These are phyloP conservation scores for Drosophila melanosoma DNA, from an alignment of 2,888 invertebrate genomes.

Conservation along the genomic window DNA sequence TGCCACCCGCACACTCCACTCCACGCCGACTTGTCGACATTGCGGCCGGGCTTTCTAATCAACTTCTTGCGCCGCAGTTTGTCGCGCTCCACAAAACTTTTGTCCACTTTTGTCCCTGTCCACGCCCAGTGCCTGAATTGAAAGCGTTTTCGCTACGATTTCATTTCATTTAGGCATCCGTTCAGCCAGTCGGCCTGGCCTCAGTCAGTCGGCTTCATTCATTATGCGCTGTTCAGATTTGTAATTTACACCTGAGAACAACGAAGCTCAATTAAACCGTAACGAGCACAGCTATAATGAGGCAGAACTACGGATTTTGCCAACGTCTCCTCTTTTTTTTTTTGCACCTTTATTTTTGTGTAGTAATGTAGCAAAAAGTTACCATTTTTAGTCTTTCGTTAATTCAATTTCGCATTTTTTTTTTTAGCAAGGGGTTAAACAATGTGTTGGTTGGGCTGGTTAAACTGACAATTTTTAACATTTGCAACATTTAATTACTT, in stretches of 20 bases:
- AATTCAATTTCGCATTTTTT: not conserved
- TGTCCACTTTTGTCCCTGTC: conserved; percentile 34
- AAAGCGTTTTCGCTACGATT: conserved; percentile 77
- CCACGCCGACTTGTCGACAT: conserved; percentile 43
- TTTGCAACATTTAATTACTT: not conserved
- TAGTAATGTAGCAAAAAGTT: not conserved
- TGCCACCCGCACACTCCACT: conserved; percentile 11
- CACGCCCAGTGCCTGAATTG: conserved; percentile 51
- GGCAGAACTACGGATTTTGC: not conserved
- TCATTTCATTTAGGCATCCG: conserved; percentile 76
- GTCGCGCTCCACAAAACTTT: conserved; percentile 69
- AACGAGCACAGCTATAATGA: conserved; percentile 28
- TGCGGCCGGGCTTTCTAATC: conserved; percentile 70
- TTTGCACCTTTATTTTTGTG: not conserved
- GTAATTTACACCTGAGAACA: conserved; percentile 76
- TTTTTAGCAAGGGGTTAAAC: not conserved
- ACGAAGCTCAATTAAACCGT: conserved; percentile 43
- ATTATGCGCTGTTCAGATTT: conserved; percentile 76
- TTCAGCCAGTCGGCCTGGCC: conserved; percentile 42
- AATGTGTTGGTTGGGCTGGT: not conserved
- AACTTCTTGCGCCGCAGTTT: conserved; percentile 77
- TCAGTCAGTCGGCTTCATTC: conserved; percentile 54
- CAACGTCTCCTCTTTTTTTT: not conserved
- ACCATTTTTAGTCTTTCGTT: not conserved
- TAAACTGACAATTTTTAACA: not conserved